Evolutionary conservation across 2,113 vertebrate species (phyloP), one percentile per base, ranked within the genome.

Genomic region (Dascyllus trimaculatus): DNA sequence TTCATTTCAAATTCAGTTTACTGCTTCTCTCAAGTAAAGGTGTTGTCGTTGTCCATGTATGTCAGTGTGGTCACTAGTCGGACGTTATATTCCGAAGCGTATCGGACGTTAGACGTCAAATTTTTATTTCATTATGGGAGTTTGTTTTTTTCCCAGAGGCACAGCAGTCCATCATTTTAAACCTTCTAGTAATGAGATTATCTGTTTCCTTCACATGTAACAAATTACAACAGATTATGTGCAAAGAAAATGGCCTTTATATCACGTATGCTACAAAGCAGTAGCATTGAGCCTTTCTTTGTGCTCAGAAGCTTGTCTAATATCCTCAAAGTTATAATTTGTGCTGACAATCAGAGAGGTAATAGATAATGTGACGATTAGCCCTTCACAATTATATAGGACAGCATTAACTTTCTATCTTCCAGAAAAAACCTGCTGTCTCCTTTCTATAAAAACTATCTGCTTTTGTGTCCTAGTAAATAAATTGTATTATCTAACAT

Each of bases 331-430:
- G 40, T 63, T 0, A 25, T 57, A 19, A 46, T 62, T 80, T 83
- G 66, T 80, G 73, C 59, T 64, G 80, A 87, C 75, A 90, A 71
- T 84, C 76, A 78, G 59, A 82, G 83, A 88, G 65, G 85, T 89
- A 86, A 82, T 54, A 79, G 54, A 78, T 65, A 51, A 76, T 60
- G 71, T 87, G 75, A 78, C 85, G 60, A 87, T 62, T 91, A 92
- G 90, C 90, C 90, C 90, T 93, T 92, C 82, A 82, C 88, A 93
- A 90, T 80, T 84, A 51, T 79, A 63, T 53, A 46, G 82, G 85
- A 89, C 89, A 88, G 79, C 1, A 1, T 49, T 73, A 14, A n/a
- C 15, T 49, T 56, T n/a, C 19, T 25, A 6, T 7, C 22, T n/a
- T 52, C 11, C 25, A 22, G 9, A 70, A 63, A 73, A 79, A 78